Evolutionary conservation across 2,797 vertebrate genomes (phyloP).

Genomic region (Thunnus albacares): DNA sequence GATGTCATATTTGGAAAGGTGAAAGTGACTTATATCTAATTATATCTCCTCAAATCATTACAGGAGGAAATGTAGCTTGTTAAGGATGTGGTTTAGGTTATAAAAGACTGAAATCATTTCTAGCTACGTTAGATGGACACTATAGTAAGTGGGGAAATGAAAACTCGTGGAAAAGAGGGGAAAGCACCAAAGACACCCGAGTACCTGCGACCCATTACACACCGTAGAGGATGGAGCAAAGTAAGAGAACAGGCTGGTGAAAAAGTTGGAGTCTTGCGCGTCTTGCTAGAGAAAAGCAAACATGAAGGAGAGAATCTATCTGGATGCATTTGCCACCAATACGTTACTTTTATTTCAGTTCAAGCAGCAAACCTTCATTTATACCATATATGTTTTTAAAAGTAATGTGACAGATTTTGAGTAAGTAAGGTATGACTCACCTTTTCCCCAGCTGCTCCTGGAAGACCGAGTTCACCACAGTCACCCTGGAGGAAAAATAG

Average conservation of each 20-base stretch:
- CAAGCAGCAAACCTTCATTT: constrained; percentile 3
- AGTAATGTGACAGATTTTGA: neutral
- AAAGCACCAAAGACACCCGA: constrained; percentile 50
- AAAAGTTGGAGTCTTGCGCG: constrained; percentile 67
- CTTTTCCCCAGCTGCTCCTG: constrained; percentile 85
- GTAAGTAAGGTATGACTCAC: constrained; percentile 66
- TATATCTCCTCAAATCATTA: too few species aligned
- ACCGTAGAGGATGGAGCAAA: constrained; percentile 66
- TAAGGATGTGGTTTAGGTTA: neutral
- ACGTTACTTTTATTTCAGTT: neutral
- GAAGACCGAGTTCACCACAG: constrained; percentile 84
- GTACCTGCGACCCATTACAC: constrained; percentile 66
- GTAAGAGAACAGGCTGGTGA: constrained; percentile 79
- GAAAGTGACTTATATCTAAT: neutral
- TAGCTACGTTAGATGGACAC: neutral
- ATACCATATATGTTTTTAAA: neutral
- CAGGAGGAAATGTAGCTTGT: fast-evolving
- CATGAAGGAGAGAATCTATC: constrained; percentile 44
- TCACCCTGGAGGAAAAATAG: constrained; percentile 81
- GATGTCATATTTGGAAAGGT: neutral
- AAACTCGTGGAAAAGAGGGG: neutral
- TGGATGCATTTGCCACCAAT: constrained; percentile 23
- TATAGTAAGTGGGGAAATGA: neutral
- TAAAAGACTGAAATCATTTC: neutral
- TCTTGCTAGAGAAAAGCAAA: constrained; percentile 77